Base-by-base conservation (phyloP, 2,797 vertebrate species). In the Anisognathus igniventris region DNA sequence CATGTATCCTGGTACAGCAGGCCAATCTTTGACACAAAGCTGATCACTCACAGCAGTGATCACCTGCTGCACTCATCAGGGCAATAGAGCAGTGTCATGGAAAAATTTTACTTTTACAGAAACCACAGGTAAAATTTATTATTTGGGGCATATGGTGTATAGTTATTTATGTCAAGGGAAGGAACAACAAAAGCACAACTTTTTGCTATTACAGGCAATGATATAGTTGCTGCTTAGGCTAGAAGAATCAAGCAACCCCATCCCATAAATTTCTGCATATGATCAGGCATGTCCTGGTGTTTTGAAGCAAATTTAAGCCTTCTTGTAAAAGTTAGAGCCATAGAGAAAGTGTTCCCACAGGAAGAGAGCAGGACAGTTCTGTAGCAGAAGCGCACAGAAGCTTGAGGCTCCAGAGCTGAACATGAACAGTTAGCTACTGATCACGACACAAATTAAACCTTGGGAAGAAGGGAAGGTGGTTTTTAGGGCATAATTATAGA, bases 91-190 rank as follows among this genome's bases (percentile, higher is more conserved):
- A 76, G 44, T 58, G 27, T 2, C 0, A 2, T 10, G 19, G 12
- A 44, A 76, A 93, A 31, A 16, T 1, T 20, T 25, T 45, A 4
- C 6, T 73, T 80, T 71, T 31, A 13, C 22, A 76, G 23, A 83
- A 76, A 61, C 6, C 31, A 21, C 7, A 28, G 27, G 40, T 61
- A 60, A 86, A 72, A 61, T 15, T n/a, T 71, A 56, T 39, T 67
- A 28, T 77, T 12, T 11, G 42, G 16, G 9, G 2, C 5, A 50
- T 10, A 11, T 1, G 1, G 3, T 53, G 3, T 35, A 23, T 4
- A 42, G 17, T 27, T 83, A 31, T 18, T 83, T 86, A 33, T 64
- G 33, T 25, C 33, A 74, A 76, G 37, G 14, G 31, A 78, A 84
- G 20, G 30, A 44, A 39, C 23, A 16, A 30, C 12, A 66, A 31